These are phyloP conservation scores for Tylochromis polylepis DNA, from an alignment of 2,113 vertebrate genomes.

Conservation along the genomic window DNA sequence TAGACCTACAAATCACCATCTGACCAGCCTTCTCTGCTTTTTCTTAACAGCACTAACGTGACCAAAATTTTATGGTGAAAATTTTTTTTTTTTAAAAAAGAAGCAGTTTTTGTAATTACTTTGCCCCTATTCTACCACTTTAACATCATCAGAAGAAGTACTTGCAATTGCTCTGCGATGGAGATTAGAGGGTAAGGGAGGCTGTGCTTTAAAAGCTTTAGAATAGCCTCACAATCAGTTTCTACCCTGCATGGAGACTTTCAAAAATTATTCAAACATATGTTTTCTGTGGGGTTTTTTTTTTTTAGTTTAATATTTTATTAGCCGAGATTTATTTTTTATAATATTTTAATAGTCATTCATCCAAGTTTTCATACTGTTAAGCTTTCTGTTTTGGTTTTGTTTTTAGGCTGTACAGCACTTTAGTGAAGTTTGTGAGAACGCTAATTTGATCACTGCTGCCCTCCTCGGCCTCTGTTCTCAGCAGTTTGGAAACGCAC, in stretches of 20 bases:
- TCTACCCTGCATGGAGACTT: background rate
- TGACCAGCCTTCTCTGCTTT: too few species aligned
- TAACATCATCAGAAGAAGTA: background rate
- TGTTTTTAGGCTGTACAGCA: background rate
- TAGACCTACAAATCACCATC: background rate
- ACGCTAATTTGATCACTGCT: background rate
- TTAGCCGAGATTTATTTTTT: background rate
- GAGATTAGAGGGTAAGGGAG: background rate
- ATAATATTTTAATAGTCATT: background rate
- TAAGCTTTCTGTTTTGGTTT: background rate
- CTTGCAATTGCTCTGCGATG: background rate
- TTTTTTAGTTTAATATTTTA: background rate
- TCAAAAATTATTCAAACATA: background rate
- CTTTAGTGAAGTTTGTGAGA: background rate
- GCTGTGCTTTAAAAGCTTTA: background rate
- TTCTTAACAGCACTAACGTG: too few species aligned
- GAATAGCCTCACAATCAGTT: background rate
- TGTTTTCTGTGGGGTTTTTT: too few species aligned
- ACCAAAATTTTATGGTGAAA: background rate
- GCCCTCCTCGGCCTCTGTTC: background rate
- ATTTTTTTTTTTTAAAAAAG: too few species aligned
- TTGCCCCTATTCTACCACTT: background rate
- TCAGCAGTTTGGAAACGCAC: background rate
- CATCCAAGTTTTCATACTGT: background rate
- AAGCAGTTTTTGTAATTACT: background rate